These are phyloP conservation scores for Telmatherina bonti DNA, from an alignment of 2,797 vertebrate genomes.

Conservation along the genomic window DNA sequence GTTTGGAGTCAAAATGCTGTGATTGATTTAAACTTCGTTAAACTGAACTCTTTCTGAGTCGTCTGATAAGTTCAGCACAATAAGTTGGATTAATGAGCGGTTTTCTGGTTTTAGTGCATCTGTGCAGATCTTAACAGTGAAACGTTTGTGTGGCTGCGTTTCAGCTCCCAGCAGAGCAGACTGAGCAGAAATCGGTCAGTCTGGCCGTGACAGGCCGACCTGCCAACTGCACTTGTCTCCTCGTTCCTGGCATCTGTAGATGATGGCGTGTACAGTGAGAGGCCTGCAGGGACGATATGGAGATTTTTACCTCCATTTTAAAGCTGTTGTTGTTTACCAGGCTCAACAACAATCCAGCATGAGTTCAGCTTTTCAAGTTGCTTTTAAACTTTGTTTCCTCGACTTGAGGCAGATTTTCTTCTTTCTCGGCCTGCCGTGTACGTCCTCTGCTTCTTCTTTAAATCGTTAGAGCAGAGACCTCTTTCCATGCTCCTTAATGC, in stretches of 20 bases:
- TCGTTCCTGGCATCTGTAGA: conserved; percentile 39
- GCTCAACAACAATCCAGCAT: background rate
- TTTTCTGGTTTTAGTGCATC: no score
- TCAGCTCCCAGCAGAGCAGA: background rate
- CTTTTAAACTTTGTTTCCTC: background rate
- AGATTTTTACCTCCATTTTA: background rate
- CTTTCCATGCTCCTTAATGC: conserved; percentile 63
- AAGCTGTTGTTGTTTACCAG: background rate
- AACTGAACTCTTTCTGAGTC: background rate
- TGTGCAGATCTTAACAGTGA: no score
- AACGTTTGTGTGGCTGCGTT: background rate
- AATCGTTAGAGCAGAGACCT: conserved; percentile 37
- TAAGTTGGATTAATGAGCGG: background rate
- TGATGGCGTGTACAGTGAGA: conserved; percentile 15
- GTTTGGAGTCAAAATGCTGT: background rate
- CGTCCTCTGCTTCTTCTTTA: conserved; percentile 20
- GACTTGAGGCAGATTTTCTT: background rate
- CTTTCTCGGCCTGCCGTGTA: background rate
- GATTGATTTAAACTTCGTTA: no score
- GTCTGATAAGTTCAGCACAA: background rate
- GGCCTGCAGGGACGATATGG: background rate
- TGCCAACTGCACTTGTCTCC: conserved; percentile 22
- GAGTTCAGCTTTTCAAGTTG: background rate
- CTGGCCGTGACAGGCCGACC: conserved; percentile 1
- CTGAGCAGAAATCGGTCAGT: conserved; percentile 25